These are phyloP conservation scores for Sialis lutaria DNA, from an alignment of 2,888 invertebrate genomes.

Conservation along the genomic window DNA sequence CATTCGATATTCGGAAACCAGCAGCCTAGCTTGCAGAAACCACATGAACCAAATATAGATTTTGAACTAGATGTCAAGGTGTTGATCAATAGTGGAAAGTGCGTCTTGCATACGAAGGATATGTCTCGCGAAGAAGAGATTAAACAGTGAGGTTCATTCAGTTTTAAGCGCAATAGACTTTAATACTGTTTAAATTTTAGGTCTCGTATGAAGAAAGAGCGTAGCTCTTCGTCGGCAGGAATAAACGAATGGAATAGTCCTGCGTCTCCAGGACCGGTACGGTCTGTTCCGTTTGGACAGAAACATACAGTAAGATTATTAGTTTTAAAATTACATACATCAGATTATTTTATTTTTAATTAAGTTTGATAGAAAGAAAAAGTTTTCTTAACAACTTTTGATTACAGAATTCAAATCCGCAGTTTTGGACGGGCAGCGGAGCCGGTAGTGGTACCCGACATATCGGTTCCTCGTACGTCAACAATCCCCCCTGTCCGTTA, in stretches of 20 bases:
- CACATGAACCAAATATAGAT: conserved; percentile 82
- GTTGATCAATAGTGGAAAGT: conserved; percentile 90
- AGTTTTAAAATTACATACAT: background rate
- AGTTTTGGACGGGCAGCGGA: conserved; percentile 1
- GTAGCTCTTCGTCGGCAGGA: conserved; percentile 27
- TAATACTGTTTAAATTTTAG: conserved; percentile 17
- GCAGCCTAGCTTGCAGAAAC: conserved; percentile 30
- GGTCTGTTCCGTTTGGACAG: background rate
- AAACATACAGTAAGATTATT: background rate
- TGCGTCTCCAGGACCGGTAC: conserved; percentile 4
- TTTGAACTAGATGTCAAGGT: conserved; percentile 93
- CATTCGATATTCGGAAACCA: conserved; percentile 10
- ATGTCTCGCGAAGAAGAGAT: conserved; percentile 47
- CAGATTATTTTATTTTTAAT: background rate
- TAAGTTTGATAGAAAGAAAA: no score
- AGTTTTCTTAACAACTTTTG: background rate
- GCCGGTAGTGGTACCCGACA: conserved; percentile 19
- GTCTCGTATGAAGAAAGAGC: conserved; percentile 52
- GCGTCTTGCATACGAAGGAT: conserved; percentile 88
- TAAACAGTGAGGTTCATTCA: conserved; percentile 32
- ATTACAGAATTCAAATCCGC: background rate
- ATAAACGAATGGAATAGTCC: conserved; percentile 16
- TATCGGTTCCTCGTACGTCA: conserved; percentile 9
- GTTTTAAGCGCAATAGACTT: conserved; percentile 8
- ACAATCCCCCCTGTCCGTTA: conserved; percentile 8